Percentiles rank a stretch among this genome's conserved stretches.
Evolutionary conservation across 2,113 vertebrate species (phyloP).

Genomic region (Percina caprodes): DNA sequence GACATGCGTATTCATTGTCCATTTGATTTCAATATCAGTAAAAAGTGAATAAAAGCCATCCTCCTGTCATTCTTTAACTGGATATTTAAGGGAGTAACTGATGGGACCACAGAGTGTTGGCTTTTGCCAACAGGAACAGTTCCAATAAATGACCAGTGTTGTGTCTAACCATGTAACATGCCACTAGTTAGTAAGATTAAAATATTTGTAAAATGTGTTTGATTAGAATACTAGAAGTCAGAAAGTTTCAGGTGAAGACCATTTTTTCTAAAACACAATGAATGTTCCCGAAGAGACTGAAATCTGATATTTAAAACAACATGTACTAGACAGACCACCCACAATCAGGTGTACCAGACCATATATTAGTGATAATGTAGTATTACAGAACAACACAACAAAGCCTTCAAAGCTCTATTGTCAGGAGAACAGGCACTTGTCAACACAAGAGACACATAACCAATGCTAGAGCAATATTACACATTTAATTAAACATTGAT

Average conservation of each 20-base stretch:
- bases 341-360: no score
- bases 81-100: neutral
- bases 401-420: neutral
- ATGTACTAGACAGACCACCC: no score
- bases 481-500: neutral
- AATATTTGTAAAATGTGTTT: neutral
- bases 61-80: constrained; percentile 35
- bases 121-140: neutral
- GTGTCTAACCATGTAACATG: neutral
- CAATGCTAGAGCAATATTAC: neutral
- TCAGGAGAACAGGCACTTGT: neutral
- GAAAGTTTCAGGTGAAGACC: neutral
- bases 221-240: neutral
- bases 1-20: constrained; percentile 70
- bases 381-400: neutral
- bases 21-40: constrained; percentile 78
- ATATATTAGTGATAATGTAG: no score
- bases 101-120: neutral
- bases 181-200: no score
- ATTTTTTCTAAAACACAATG: neutral
- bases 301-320: no score
- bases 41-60: constrained; percentile 44
- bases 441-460: neutral
- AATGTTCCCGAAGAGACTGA: neutral
- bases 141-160: neutral